Evolutionary conservation across 2,113 vertebrate species (phyloP).

Genomic region (Apus apus): DNA sequence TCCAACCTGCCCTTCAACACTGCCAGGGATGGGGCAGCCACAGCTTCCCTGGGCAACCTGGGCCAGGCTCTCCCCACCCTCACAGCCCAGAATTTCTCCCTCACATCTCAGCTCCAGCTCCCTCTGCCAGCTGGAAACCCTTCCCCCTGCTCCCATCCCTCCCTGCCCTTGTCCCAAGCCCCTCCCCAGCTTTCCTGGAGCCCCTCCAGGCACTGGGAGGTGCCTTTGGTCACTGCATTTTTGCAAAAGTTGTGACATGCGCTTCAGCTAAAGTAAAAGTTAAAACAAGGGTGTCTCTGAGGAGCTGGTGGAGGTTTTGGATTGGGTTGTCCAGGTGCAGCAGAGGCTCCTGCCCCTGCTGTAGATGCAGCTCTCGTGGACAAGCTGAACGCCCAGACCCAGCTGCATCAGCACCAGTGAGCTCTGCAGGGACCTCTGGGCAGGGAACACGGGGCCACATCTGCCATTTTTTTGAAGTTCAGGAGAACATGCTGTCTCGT

Average conservation of each 20-base stretch:
- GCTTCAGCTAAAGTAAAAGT: not conserved
- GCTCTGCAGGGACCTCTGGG: rapidly evolving
- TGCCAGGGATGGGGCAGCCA: no score
- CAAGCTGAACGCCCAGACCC: not conserved
- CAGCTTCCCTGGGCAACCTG: no score
- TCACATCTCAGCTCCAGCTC: no score
- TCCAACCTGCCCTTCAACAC: no score
- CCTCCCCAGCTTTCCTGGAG: no score
- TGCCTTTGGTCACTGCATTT: not conserved
- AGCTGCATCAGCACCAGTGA: rapidly evolving
- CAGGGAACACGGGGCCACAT: rapidly evolving
- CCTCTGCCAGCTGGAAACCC: no score
- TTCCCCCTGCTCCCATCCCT: no score
- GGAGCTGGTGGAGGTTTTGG: not conserved
- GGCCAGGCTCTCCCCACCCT: no score
- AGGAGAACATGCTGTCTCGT: no score
- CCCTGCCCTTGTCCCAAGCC: no score
- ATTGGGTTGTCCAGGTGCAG: not conserved
- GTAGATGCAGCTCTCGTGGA: rapidly evolving
- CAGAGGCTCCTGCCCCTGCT: not conserved
- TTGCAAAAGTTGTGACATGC: not conserved
- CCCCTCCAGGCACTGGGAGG: no score
- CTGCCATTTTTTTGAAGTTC: rapidly evolving
- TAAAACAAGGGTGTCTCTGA: not conserved
- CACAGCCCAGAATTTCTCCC: no score